Conservation (phyloP, 1,140 invertebrate species). For the Arion vulgaris region DNA sequence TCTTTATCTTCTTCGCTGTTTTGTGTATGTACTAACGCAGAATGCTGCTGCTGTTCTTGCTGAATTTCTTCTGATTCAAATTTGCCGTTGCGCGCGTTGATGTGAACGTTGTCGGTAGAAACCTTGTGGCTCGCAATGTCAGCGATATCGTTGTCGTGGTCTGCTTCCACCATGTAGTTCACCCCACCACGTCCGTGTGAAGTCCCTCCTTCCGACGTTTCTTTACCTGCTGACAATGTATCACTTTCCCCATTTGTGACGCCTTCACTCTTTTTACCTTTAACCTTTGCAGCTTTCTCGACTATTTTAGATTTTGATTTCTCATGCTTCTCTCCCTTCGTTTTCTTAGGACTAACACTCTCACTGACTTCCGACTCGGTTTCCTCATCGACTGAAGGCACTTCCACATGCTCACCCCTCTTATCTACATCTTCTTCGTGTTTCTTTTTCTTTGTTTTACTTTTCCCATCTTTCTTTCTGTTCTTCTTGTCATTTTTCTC, state of each 20-base stretch:
- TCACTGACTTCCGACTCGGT: not conserved
- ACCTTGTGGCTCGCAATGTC: not conserved
- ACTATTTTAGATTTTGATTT: not conserved
- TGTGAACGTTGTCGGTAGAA: not conserved
- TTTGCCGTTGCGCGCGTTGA: not conserved
- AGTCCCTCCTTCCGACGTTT: not conserved
- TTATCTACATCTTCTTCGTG: not conserved
- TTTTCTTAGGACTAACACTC: not conserved
- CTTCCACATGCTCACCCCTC: not conserved
- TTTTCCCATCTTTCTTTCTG: slow-evolving; percentile 10
- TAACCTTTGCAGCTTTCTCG: not conserved
- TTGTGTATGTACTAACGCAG: not conserved
- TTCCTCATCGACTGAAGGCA: not conserved
- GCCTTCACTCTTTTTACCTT: not conserved
- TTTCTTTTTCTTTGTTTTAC: slow-evolving; percentile 23
- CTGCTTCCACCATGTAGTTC: not conserved
- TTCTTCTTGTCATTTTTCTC: not conserved
- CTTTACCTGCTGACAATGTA: not conserved
- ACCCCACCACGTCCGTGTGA: not conserved
- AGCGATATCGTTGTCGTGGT: not conserved
- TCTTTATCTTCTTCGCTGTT: slow-evolving; percentile 4
- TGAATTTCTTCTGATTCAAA: not conserved
- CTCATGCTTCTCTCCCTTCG: not conserved
- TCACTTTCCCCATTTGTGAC: not conserved
- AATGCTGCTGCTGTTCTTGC: not conserved